Evolutionary conservation across 1,140 invertebrate species (phyloP).

Genomic region (Anastrepha ludens): DNA sequence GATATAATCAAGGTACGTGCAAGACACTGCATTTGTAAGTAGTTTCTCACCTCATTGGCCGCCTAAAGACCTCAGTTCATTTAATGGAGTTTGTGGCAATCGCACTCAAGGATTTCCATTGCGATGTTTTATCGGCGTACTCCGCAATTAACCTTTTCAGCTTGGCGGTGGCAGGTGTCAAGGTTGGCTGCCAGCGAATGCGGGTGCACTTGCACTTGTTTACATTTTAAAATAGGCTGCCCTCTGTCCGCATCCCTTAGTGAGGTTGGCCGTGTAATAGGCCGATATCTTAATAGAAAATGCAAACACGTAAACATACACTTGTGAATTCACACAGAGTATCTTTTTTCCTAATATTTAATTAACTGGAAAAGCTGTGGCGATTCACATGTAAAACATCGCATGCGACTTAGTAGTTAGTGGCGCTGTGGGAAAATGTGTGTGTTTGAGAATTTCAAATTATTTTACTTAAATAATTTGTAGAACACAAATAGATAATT

Average conservation of each 20-base stretch:
- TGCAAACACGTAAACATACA: background rate
- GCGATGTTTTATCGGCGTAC: background rate
- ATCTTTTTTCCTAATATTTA: background rate
- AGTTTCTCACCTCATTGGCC: background rate
- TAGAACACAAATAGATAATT: no score
- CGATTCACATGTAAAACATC: no score
- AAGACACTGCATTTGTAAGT: background rate
- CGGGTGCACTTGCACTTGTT: background rate
- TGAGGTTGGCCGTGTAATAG: background rate
- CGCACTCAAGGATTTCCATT: background rate
- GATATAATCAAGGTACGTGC: background rate
- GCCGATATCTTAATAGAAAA: background rate
- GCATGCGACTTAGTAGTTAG: background rate
- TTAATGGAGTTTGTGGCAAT: background rate
- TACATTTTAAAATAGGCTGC: background rate
- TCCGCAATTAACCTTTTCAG: slow-evolving; percentile 21
- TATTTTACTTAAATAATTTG: no score
- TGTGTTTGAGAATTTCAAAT: no score
- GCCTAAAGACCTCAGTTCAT: background rate
- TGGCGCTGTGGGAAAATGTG: background rate
- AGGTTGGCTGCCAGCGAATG: background rate
- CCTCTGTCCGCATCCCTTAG: background rate
- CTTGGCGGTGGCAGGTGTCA: slow-evolving; percentile 9
- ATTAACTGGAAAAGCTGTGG: background rate
- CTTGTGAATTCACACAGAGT: background rate